phyloP scores from a whole-genome alignment of 2,113 vertebrate genomes.

The Mixornis gularis region DNA sequence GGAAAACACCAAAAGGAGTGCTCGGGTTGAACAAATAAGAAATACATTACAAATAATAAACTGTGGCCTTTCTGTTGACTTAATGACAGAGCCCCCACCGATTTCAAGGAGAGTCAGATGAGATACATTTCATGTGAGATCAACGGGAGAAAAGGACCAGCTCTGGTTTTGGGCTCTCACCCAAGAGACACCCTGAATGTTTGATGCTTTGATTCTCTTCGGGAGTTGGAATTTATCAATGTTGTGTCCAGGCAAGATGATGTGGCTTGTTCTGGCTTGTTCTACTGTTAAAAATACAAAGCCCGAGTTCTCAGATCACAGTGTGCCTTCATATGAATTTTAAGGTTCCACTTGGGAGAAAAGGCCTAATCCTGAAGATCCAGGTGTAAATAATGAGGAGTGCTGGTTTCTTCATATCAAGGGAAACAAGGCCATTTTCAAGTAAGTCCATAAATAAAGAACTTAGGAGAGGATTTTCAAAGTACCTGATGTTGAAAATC shows the following conservation, averaged over 20 bases:
- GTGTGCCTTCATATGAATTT: not conserved
- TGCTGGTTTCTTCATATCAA: not conserved
- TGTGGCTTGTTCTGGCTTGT: not conserved
- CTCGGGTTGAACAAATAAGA: slow-evolving; percentile 26
- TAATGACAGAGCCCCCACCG: not conserved
- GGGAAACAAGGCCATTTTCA: not conserved
- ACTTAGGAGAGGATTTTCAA: not conserved
- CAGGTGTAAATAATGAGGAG: not conserved
- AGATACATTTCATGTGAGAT: not conserved
- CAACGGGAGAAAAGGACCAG: not conserved
- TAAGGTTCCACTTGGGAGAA: not conserved
- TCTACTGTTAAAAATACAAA: not conserved
- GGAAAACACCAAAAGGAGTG: not conserved
- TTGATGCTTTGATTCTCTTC: not conserved
- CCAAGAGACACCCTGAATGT: not conserved
- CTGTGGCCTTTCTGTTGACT: not conserved
- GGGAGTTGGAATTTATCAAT: not conserved
- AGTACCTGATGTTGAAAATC: not conserved
- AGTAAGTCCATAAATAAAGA: not conserved
- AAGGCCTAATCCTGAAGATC: not conserved
- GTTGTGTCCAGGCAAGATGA: not conserved
- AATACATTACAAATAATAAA: slow-evolving; percentile 31
- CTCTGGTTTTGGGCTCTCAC: not conserved
- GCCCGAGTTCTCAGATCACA: not conserved
- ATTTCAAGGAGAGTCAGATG: not conserved